Evolutionary conservation across 2,888 invertebrate species (phyloP).

Genomic region (Megaustenia siamemsis): DNA sequence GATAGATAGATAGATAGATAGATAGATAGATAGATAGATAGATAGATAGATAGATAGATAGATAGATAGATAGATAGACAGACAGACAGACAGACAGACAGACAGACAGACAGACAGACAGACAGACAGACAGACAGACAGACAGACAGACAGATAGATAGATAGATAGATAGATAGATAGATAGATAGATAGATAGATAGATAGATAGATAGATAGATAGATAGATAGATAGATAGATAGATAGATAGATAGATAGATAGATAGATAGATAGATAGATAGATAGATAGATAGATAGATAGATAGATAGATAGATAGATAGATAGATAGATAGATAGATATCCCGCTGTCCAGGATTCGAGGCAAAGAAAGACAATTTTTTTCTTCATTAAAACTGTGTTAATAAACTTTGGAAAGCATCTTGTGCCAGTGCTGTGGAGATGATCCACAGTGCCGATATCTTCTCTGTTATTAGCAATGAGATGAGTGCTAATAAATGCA

Average conservation of each 20-base stretch:
- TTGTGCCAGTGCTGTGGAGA: too few species aligned
- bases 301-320: slow-evolving; percentile 31
- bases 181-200: not conserved
- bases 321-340: slow-evolving; percentile 29
- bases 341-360: too few species aligned
- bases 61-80: not conserved
- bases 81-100: not conserved
- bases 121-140: not conserved
- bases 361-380: too few species aligned
- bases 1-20: too few species aligned
- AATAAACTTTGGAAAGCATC: too few species aligned
- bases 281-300: slow-evolving; percentile 31
- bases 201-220: not conserved
- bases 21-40: too few species aligned
- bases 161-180: not conserved
- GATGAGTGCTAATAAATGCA: too few species aligned
- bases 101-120: not conserved
- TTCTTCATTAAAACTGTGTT: too few species aligned
- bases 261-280: slow-evolving; percentile 31
- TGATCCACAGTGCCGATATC: too few species aligned
- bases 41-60: not conserved
- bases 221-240: not conserved
- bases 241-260: slow-evolving; percentile 19
- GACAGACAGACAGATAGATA: not conserved
- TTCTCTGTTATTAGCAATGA: too few species aligned